Conservation (phyloP, 2,113 vertebrate genomes). For the Hoplias malabaricus region DNA sequence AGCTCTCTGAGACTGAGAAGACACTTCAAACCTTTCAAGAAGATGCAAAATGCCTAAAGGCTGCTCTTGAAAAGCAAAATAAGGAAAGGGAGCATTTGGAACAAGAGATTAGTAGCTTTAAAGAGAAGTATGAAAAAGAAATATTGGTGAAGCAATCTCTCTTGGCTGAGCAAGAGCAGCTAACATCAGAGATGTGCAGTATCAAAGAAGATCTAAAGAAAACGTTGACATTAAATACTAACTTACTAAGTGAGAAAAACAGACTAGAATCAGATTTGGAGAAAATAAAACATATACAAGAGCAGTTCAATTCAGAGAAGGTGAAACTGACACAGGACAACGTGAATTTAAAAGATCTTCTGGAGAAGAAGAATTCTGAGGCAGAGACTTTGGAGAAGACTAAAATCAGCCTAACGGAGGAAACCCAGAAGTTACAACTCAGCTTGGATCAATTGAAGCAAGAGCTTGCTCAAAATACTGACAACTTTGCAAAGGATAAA, state of each 20-base stretch:
- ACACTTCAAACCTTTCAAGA: constrained; percentile 71
- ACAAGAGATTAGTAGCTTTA: constrained; percentile 71
- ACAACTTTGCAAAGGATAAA: constrained; percentile 66
- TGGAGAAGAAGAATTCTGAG: constrained; percentile 67
- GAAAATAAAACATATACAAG: constrained; percentile 67
- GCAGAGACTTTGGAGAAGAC: constrained; percentile 69
- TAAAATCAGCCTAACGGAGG: constrained; percentile 66
- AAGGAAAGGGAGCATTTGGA: constrained; percentile 69
- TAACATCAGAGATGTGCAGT: constrained; percentile 64
- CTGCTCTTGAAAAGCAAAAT: constrained; percentile 71
- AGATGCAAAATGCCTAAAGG: constrained; percentile 79
- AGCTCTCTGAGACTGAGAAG: constrained; percentile 70
- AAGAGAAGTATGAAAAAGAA: constrained; percentile 70
- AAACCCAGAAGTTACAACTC: constrained; percentile 68
- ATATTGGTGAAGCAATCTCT: constrained; percentile 63
- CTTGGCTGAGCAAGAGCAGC: constrained; percentile 71
- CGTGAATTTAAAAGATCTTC: constrained; percentile 65
- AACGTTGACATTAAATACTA: constrained; percentile 64
- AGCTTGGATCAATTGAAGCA: constrained; percentile 62
- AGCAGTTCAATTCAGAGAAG: constrained; percentile 64
- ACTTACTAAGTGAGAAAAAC: constrained; percentile 67
- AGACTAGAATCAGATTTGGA: constrained; percentile 71
- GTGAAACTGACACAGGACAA: constrained; percentile 61
- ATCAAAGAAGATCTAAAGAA: constrained; percentile 73
- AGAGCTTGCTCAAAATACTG: constrained; percentile 67